phyloP scores from a whole-genome alignment of 2,888 invertebrate genomes.

The Dioctria linearis region DNA sequence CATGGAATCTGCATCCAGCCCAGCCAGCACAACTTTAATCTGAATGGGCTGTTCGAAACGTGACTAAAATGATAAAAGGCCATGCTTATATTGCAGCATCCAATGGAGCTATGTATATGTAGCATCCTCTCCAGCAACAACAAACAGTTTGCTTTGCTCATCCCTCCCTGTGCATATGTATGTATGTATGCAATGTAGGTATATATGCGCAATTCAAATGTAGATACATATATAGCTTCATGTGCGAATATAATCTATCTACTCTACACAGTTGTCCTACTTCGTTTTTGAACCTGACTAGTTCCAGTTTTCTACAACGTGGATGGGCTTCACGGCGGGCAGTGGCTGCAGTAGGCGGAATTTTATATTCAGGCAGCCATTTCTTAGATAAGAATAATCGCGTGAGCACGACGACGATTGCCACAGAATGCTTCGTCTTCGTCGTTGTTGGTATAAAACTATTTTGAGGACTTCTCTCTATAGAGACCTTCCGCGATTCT shows the following conservation, averaged over 20 bases:
- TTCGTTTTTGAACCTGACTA: neutral
- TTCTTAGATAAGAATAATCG: constrained; percentile 33
- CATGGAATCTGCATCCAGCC: constrained; percentile 50
- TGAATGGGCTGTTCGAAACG: constrained; percentile 56
- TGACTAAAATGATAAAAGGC: constrained; percentile 56
- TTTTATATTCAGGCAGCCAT: constrained; percentile 47
- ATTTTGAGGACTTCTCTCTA: constrained; percentile 4
- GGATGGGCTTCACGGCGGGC: neutral
- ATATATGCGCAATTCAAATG: too few relatives aligned
- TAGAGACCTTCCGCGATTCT: too few relatives aligned
- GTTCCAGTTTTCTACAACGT: too few relatives aligned
- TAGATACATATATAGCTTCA: neutral
- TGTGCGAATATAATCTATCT: constrained; percentile 3
- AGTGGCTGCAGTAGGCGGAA: constrained; percentile 46
- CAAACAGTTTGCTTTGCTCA: too few relatives aligned
- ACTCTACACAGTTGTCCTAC: neutral
- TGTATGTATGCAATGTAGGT: neutral
- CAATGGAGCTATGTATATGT: neutral
- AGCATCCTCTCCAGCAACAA: too few relatives aligned
- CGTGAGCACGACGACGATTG: constrained; percentile 36
- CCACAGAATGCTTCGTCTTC: constrained; percentile 4
- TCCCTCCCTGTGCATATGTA: too few relatives aligned
- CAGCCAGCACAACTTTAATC: constrained; percentile 46
- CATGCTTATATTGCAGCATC: neutral
- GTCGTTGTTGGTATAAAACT: constrained; percentile 27